Base-by-base conservation (phyloP, 2,797 vertebrate genomes). In the Galaxias olidus region DNA sequence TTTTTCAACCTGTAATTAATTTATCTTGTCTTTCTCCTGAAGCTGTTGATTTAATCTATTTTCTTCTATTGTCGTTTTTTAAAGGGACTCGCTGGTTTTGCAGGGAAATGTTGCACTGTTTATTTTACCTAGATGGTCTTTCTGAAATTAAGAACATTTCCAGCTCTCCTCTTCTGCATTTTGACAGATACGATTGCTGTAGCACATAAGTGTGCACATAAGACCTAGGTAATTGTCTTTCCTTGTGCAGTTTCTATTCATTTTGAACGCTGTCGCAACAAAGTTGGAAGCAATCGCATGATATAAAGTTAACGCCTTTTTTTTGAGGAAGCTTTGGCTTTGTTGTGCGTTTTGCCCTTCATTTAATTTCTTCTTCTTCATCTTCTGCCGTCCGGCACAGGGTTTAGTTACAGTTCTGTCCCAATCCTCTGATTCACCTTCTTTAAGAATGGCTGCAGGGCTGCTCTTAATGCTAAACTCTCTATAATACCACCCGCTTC, bases 351-450 rank as follows among this genome's bases (percentile, higher is more conserved):
- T 80, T 84, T 84, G 81, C 86, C 86, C 74, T 78, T 30, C 30
- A 86, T 87, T 76, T 81, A 81, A 86, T 88, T 87, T 80, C 77
- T 84, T 79, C 77, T 75, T 84, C 19, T 81, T 82, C 79, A 84
- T 88, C 87, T 81, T 88, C 87, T 81, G 74, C 82, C 78, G 88
- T 91, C 89, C 86, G 79, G 86, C 78, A 76, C 66, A 82, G 80
- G 87, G 84, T 90, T 90, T 90, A 91, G 89, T 90, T 91, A 73
- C 90, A 91, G 78, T 82, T 79, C 69, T 89, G 86, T 90, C 86
- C 83, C 88, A 89, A 89, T 91, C 89, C 88, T 89, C 87, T 91
- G 89, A 90, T 89, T 91, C 89, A 91, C 90, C 88, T 91, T 88
- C 85, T 87, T 84, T 86, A 86, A 85, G 84, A 88, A 89, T 84